A percentile compares a stretch with the other conserved stretches of the same genome.
Evolutionary conservation across 2,888 invertebrate species (phyloP).

Genomic region (Tetramorium bicarinatum): DNA sequence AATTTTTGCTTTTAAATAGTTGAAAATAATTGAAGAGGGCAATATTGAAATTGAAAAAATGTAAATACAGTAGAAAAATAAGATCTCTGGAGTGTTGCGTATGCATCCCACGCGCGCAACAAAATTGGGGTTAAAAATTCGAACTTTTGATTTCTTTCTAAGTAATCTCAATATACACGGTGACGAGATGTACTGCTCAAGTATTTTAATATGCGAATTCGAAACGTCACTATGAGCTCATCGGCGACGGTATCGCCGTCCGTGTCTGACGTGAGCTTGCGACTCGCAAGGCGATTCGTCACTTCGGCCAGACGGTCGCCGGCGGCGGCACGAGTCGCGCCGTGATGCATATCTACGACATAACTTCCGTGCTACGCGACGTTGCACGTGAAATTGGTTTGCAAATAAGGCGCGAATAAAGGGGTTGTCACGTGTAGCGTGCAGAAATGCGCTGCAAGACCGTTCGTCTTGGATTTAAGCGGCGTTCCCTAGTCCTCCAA

Average conservation of each 20-base stretch:
- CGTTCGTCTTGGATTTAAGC: constrained; percentile 77
- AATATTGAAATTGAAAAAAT: too few species aligned
- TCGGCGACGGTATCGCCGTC: background rate
- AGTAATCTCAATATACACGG: background rate
- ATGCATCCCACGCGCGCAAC: too few species aligned
- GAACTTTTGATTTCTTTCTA: background rate
- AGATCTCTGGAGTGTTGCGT: too few species aligned
- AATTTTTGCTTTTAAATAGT: too few species aligned
- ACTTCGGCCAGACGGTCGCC: constrained; percentile 58
- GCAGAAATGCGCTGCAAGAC: constrained; percentile 65
- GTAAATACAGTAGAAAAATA: too few species aligned
- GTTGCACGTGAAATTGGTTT: constrained; percentile 75
- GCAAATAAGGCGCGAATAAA: constrained; percentile 74
- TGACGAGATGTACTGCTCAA: background rate
- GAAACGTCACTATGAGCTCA: background rate
- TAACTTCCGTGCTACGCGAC: constrained; percentile 58
- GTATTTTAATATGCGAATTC: background rate
- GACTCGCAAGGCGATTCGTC: constrained; percentile 56
- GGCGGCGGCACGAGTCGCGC: constrained; percentile 46
- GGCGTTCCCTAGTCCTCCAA: constrained; percentile 59
- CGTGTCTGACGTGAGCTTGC: constrained; percentile 6
- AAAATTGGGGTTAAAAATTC: background rate
- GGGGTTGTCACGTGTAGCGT: constrained; percentile 67
- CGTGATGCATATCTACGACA: constrained; percentile 65
- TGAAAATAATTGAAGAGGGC: too few species aligned